Percentiles rank a stretch among this genome's conserved stretches.
phyloP scores from a whole-genome alignment of 2,888 invertebrate species.

The Schizaphis graminum region DNA sequence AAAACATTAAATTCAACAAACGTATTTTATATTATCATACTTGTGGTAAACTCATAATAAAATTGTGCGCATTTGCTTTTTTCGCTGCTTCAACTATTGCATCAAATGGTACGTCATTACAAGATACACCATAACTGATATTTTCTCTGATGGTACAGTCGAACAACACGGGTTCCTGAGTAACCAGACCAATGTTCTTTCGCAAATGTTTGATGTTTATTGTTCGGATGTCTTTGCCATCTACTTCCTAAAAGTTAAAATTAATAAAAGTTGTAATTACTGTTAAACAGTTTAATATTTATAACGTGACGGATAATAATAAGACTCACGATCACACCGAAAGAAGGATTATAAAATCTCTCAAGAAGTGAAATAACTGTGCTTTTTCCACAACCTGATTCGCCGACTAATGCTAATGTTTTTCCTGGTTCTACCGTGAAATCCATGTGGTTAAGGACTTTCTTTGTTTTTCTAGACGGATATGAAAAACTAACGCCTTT shows the following conservation, averaged over 20 bases:
- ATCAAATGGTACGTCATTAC: conserved; percentile 71
- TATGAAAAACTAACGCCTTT: conserved; percentile 83
- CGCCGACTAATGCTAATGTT: conserved; percentile 82
- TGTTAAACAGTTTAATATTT: background rate
- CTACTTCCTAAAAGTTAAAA: conserved; percentile 62
- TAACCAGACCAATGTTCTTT: conserved; percentile 66
- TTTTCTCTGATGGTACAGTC: conserved; percentile 67
- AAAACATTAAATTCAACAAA: background rate
- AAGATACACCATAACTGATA: conserved; percentile 73
- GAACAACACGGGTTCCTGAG: conserved; percentile 67
- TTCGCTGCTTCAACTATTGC: conserved; percentile 73
- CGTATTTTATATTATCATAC: conserved; percentile 67
- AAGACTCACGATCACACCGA: conserved; percentile 76
- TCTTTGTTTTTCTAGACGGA: conserved; percentile 82
- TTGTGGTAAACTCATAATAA: conserved; percentile 73
- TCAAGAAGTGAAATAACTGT: conserved; percentile 81
- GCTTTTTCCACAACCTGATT: conserved; percentile 85
- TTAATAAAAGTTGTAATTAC: conserved; percentile 13
- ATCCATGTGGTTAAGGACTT: conserved; percentile 78
- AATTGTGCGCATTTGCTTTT: conserved; percentile 73
- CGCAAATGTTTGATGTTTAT: conserved; percentile 80
- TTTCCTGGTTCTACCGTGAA: conserved; percentile 80
- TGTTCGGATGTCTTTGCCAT: conserved; percentile 75
- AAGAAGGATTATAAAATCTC: conserved; percentile 80
- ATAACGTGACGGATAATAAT: background rate